phyloP scores from a whole-genome alignment of 2,113 vertebrate genomes.

The Rousettus leschenaultii region DNA sequence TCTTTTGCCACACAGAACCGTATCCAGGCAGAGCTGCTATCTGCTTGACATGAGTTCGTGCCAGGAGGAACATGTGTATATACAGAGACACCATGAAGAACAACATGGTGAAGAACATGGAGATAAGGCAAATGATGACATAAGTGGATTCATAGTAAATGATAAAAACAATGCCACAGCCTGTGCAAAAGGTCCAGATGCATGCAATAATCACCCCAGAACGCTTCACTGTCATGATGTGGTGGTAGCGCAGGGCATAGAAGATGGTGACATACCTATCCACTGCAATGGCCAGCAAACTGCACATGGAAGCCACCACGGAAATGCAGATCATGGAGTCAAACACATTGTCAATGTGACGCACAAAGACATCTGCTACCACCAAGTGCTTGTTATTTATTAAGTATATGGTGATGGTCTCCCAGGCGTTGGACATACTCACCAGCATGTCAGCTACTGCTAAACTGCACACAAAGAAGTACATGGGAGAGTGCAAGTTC shows the following conservation, averaged over 20 bases:
- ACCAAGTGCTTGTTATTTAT: slow-evolving; percentile 90
- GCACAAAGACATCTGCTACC: slow-evolving; percentile 91
- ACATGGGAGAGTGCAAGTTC: slow-evolving; percentile 98
- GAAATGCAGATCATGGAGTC: slow-evolving; percentile 99
- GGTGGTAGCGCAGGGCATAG: slow-evolving; percentile 94
- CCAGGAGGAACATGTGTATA: slow-evolving; percentile 96
- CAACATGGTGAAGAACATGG: slow-evolving; percentile 96
- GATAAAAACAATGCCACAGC: slow-evolving; percentile 95
- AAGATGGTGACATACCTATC: slow-evolving; percentile 97
- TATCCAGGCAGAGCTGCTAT: slow-evolving; percentile 90
- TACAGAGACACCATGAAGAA: slow-evolving; percentile 95
- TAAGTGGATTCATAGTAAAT: slow-evolving; percentile 93
- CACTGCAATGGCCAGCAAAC: slow-evolving; percentile 93
- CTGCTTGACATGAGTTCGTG: slow-evolving; percentile 90
- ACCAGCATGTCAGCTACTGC: slow-evolving; percentile 97
- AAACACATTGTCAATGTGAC: slow-evolving; percentile 94
- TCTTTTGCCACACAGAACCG: slow-evolving; percentile 87
- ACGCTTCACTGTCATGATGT: slow-evolving; percentile 92
- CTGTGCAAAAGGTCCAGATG: slow-evolving; percentile 94
- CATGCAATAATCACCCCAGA: slow-evolving; percentile 88
- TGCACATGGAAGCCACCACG: slow-evolving; percentile 97
- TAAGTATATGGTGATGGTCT: slow-evolving; percentile 94
- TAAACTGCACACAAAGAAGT: slow-evolving; percentile 96
- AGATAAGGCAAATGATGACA: slow-evolving; percentile 93
- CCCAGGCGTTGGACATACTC: slow-evolving; percentile 95